Evolutionary conservation across 2,888 invertebrate species (phyloP).

Genomic region (Ectobius pallidus): DNA sequence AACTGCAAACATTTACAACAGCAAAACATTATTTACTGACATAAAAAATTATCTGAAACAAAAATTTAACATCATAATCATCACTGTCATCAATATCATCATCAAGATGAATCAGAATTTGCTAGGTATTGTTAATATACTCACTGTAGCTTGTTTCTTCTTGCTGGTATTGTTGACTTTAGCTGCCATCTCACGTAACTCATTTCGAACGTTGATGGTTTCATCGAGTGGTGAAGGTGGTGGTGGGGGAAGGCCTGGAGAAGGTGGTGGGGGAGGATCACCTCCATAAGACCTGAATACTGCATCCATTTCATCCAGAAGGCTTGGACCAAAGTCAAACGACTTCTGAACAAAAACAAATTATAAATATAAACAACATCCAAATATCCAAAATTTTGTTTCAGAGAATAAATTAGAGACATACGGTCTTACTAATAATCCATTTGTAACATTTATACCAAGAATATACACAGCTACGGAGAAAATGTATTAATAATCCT

Average conservation of each 20-base stretch:
- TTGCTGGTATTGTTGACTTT: slow-evolving; percentile 52
- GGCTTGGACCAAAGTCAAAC: slow-evolving; percentile 84
- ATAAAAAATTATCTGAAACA: too few relatives aligned
- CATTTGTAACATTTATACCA: too few relatives aligned
- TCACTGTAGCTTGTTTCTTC: slow-evolving; percentile 63
- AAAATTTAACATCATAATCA: too few relatives aligned
- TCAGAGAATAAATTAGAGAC: too few relatives aligned
- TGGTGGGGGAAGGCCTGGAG: slow-evolving; percentile 49
- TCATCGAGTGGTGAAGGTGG: slow-evolving; percentile 55
- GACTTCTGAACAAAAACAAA: slow-evolving; percentile 49
- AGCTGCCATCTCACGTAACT: slow-evolving; percentile 68
- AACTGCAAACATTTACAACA: too few relatives aligned
- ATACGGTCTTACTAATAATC: too few relatives aligned
- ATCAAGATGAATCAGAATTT: too few relatives aligned
- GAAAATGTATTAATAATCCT: too few relatives aligned
- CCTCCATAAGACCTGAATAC: slow-evolving; percentile 71
- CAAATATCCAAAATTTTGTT: too few relatives aligned
- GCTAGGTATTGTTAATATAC: slow-evolving; percentile 46
- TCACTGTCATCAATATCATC: too few relatives aligned
- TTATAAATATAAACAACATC: not conserved
- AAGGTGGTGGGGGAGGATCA: slow-evolving; percentile 52
- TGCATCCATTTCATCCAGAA: slow-evolving; percentile 88
- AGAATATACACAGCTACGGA: too few relatives aligned
- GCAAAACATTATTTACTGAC: too few relatives aligned
- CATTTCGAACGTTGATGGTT: slow-evolving; percentile 72